Conservation (phyloP, 1,140 invertebrate species). For the Drosophila nigromelanica region DNA sequence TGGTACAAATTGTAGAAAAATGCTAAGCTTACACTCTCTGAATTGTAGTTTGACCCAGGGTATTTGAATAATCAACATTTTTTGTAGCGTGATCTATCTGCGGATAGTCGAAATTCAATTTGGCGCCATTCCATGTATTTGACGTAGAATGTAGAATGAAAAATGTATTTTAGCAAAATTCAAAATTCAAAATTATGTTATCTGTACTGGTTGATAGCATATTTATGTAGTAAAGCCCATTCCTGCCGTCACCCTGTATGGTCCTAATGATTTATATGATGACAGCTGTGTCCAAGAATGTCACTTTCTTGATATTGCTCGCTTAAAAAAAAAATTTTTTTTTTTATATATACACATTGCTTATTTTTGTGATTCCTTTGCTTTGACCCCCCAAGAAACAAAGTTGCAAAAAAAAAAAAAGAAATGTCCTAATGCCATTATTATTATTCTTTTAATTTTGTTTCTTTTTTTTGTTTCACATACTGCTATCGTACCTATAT, state of each 20-base stretch:
- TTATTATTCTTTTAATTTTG: conserved; percentile 29
- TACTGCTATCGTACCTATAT: conserved; percentile 25
- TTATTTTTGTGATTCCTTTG: not conserved
- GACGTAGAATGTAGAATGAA: no score
- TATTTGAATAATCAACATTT: not conserved
- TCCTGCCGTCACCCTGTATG: conserved; percentile 57
- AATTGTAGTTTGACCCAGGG: not conserved
- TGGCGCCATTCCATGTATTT: conserved; percentile 9
- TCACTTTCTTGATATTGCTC: conserved; percentile 45
- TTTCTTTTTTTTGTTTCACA: conserved; percentile 18
- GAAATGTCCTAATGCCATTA: conserved; percentile 40
- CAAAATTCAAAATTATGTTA: no score
- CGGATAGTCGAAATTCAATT: conserved; percentile 3
- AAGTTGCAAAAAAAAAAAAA: conserved; percentile 24
- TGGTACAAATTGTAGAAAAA: not conserved
- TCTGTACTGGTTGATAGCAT: no score
- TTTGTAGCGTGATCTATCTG: not conserved
- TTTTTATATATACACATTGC: no score
- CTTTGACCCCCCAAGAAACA: conserved; percentile 9
- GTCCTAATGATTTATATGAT: conserved; percentile 71
- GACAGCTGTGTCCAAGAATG: conserved; percentile 72
- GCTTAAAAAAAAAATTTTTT: conserved; percentile 50
- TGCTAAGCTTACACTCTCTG: not conserved
- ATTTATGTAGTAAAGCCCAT: no score
- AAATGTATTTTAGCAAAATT: no score